Percentiles rank a stretch among this genome's conserved stretches.
These are phyloP conservation scores for Laothoe populi DNA, from an alignment of 2,888 invertebrate species.

Conservation along the genomic window DNA sequence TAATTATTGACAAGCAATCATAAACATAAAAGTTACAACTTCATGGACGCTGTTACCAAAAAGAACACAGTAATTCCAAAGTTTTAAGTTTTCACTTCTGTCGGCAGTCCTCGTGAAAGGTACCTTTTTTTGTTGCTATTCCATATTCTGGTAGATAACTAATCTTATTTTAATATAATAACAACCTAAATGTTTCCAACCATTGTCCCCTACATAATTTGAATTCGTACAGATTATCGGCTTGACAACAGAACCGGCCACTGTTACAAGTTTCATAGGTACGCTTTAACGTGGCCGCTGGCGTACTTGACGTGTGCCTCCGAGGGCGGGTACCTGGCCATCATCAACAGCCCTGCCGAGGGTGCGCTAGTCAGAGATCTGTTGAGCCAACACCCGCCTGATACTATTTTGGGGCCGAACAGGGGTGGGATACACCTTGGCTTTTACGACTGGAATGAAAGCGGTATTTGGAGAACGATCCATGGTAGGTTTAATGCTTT, in stretches of 20 bases:
- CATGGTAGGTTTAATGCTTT: constrained; percentile 1
- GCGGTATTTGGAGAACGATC: not conserved
- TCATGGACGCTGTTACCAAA: too few relatives aligned
- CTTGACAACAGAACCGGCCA: not conserved
- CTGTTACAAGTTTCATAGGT: constrained; percentile 7
- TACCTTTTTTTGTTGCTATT: too few relatives aligned
- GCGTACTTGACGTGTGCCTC: constrained; percentile 5
- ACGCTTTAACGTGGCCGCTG: not conserved
- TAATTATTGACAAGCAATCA: too few relatives aligned
- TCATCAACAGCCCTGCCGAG: constrained; percentile 1
- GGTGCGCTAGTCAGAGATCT: not conserved
- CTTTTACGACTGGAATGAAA: not conserved
- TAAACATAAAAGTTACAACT: too few relatives aligned
- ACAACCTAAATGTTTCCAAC: too few relatives aligned
- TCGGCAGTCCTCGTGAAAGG: too few relatives aligned
- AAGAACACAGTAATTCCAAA: too few relatives aligned
- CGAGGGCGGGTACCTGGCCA: constrained; percentile 3
- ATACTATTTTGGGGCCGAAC: not conserved
- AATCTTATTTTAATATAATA: too few relatives aligned
- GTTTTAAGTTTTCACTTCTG: too few relatives aligned
- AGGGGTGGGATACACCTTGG: not conserved
- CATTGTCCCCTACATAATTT: too few relatives aligned
- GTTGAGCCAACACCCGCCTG: not conserved
- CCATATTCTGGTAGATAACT: too few relatives aligned
- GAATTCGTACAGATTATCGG: not conserved